Evolutionary conservation across 1,140 invertebrate species (phyloP), one percentile per base, ranked within the genome.

Genomic region (Trachelipus rathkii): DNA sequence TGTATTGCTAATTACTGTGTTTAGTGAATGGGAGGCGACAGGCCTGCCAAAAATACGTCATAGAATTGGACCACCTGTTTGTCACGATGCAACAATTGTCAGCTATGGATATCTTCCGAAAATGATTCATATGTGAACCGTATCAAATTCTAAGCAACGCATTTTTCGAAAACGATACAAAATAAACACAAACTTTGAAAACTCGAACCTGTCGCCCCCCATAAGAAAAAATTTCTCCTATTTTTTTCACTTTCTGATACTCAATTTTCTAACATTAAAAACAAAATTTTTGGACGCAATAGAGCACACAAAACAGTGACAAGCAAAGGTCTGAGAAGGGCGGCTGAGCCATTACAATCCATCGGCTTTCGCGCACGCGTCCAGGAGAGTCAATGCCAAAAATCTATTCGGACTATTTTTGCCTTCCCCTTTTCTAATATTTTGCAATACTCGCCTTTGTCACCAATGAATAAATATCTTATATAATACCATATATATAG

Each of bases 341-440:
- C 50, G 50, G 50, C 50, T 60, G 50, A 60, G 50, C 50, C 50
- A 60, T 60, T 60, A 60, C 50, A 60, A 60, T 19, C 50, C 50
- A 60, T 60, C 19, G 50, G 19, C 50, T 2, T 60, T 19, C 19
- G 50, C 50, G 50, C 50, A 60, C 50, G 50, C 50, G 50, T 60
- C 8, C 50, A 13, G 19, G 50, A 15, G 3, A 60, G 11, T 13
- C 11, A 60, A 60, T 60, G 50, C 50, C 19, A 60, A 60, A 60
- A 60, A 15, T 60, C 50, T 13, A 13, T 60, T 60, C 50, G 2
- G 19, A 60, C 2, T 60, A 60, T 60, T 60, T 60, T 8, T 19
- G 1, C 50, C 50, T 60, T 60, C 33, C 33, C 33, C 33, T 33
- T 33, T 33, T 33, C 33, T 33, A 33, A 33, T 33, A n/a, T 33